Evolutionary conservation across 2,888 invertebrate species (phyloP).

Genomic region (Rhamphomyia laevipes): DNA sequence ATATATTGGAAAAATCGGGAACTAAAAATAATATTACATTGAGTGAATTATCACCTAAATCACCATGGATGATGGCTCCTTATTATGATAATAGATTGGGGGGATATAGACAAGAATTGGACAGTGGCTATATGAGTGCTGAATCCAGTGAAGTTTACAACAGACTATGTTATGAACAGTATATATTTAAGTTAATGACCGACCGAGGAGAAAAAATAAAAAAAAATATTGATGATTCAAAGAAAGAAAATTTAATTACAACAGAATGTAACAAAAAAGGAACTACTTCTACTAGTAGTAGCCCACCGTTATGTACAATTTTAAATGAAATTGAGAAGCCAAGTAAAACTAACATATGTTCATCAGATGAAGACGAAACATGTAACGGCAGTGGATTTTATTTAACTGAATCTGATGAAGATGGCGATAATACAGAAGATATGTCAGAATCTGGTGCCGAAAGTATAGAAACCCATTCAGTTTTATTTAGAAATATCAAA

Average conservation of each 20-base stretch:
- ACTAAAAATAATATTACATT: too few species aligned
- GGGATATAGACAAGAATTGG: constrained; percentile 45
- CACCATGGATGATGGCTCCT: too few species aligned
- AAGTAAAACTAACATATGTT: constrained; percentile 22
- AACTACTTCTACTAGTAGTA: constrained; percentile 9
- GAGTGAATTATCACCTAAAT: too few species aligned
- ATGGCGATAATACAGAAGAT: constrained; percentile 67
- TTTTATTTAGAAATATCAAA: constrained; percentile 64
- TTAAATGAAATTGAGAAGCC: constrained; percentile 2
- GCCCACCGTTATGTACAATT: not conserved
- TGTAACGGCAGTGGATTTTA: not conserved
- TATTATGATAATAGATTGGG: constrained; percentile 1
- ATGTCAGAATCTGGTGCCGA: constrained; percentile 80
- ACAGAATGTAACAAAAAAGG: constrained; percentile 9
- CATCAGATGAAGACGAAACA: constrained; percentile 18
- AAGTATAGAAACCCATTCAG: constrained; percentile 77
- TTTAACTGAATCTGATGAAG: constrained; percentile 29
- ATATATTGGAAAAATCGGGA: too few species aligned
- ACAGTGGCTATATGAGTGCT: constrained; percentile 77
- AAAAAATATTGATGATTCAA: not conserved
- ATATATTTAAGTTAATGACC: constrained; percentile 32
- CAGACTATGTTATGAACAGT: constrained; percentile 38
- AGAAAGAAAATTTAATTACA: constrained; percentile 11
- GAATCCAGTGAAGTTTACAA: constrained; percentile 56
- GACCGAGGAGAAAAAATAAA: constrained; percentile 22